Base-by-base conservation (phyloP, 1,140 invertebrate genomes). In the Hylaeus volcanicus region DNA sequence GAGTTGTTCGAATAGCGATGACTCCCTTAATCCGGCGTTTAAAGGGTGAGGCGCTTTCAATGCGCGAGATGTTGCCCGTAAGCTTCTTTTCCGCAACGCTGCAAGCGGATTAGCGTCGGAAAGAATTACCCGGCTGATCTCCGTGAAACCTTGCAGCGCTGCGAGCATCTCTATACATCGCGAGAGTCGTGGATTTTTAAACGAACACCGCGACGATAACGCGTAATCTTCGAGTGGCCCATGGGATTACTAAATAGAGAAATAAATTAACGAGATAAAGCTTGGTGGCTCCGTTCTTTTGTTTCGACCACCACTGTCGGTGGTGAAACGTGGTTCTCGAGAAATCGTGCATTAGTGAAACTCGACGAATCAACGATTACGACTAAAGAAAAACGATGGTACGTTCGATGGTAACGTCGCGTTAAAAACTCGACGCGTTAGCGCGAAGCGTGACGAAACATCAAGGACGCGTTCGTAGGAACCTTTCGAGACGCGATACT, bases 81-180 rank as follows among this genome's bases (percentile, higher is more conserved):
- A 86, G 75, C 75, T 73, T 72, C 76, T 83, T 79, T 86, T 83
- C 60, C 69, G 51, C 75, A 60, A 72, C 56, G 81, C 74, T 73
- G 80, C 72, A 41, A 83, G 60, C 73, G 85, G 73, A 86, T 86
- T 83, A 86, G 39, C 68, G 68, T 86, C 68, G 75, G 45, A 75
- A 79, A 73, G 69, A 86, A 68, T 86, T 86, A 86, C 74, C 41
- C 64, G 72, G 65, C 48, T 76, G 73, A 83, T 64, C 73, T 86
- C 63, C 76, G 61, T 79, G 65, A 85, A 86, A 82, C 56, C 80
- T 82, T 72, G 74, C 61, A 72, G 37, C 48, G 37, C 53, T 11
- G 12, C 61, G 68, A 56, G n/a, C 11, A 60, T 61, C 9, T 60
- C 71, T 60, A 48, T n/a, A 26, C 41, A 64, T n/a, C 56, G 45